phyloP scores from a whole-genome alignment of 2,797 vertebrate genomes.

The Peromyscus attwateri region DNA sequence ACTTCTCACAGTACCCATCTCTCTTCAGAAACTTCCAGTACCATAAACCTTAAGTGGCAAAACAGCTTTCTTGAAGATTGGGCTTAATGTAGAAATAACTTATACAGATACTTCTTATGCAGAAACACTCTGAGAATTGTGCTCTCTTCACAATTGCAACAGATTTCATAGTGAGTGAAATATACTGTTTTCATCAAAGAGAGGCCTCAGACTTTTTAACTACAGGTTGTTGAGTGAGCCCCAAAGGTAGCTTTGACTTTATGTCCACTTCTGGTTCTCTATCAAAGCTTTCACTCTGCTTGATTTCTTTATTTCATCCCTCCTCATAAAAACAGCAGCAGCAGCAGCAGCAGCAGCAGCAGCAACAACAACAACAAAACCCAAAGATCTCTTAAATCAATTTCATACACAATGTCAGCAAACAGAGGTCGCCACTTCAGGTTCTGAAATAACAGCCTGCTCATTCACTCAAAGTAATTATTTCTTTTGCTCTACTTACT shows the following conservation, averaged over 20 bases:
- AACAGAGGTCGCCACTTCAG: background rate
- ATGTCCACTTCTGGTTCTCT: background rate
- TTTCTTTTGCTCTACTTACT: conserved; percentile 9
- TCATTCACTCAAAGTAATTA: conserved; percentile 44
- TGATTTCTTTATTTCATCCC: background rate
- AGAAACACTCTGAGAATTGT: no score
- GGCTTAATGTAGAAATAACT: conserved; percentile 6
- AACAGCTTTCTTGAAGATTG: background rate
- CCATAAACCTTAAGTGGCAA: background rate
- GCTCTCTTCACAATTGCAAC: background rate
- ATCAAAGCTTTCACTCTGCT: background rate
- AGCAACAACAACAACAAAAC: background rate
- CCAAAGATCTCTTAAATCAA: background rate
- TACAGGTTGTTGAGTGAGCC: background rate
- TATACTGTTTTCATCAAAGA: background rate
- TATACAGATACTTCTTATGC: background rate
- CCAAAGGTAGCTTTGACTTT: background rate
- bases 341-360: no score
- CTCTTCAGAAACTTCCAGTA: background rate
- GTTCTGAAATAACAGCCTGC: conserved; percentile 39
- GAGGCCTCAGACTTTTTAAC: background rate
- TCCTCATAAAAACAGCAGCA: background rate
- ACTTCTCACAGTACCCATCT: background rate
- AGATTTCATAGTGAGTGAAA: background rate
- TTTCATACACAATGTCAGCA: background rate